Evolutionary conservation across 2,888 invertebrate genomes (phyloP).

Genomic region (Dexiosoma caninum): DNA sequence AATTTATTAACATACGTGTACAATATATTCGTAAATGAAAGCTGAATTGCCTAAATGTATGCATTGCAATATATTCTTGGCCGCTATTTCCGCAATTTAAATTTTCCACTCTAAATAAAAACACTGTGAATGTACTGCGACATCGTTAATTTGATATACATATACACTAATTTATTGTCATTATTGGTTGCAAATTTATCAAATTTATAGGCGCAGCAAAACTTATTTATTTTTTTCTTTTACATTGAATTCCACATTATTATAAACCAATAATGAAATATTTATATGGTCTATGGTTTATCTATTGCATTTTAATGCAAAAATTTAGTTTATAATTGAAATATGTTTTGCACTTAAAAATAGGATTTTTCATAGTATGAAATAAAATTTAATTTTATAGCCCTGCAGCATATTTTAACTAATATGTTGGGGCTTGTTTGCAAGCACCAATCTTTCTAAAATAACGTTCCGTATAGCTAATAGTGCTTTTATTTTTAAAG

Average conservation of each 20-base stretch:
- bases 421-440: too few relatives aligned
- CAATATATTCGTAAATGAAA: neutral
- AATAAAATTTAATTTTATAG: too few relatives aligned
- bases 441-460: too few relatives aligned
- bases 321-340: slow-evolving; percentile 17
- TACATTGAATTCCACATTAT: neutral
- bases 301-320: slow-evolving; percentile 6
- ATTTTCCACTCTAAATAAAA: slow-evolving; percentile 11
- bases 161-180: slow-evolving; percentile 46
- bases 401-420: too few relatives aligned
- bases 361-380: too few relatives aligned
- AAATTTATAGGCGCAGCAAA: slow-evolving; percentile 18
- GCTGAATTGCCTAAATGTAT: slow-evolving; percentile 11
- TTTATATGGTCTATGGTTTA: slow-evolving; percentile 20
- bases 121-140: slow-evolving; percentile 20
- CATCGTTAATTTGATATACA: slow-evolving; percentile 55
- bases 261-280: slow-evolving; percentile 30
- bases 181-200: slow-evolving; percentile 48
- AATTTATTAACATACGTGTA: too few relatives aligned
- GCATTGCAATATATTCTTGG: neutral
- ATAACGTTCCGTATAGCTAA: too few relatives aligned
- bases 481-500: too few relatives aligned
- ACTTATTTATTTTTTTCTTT: neutral
- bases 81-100: neutral
- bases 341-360: neutral